phyloP scores from a whole-genome alignment of 2,113 vertebrate genomes.

The Odocoileus hemionus region DNA sequence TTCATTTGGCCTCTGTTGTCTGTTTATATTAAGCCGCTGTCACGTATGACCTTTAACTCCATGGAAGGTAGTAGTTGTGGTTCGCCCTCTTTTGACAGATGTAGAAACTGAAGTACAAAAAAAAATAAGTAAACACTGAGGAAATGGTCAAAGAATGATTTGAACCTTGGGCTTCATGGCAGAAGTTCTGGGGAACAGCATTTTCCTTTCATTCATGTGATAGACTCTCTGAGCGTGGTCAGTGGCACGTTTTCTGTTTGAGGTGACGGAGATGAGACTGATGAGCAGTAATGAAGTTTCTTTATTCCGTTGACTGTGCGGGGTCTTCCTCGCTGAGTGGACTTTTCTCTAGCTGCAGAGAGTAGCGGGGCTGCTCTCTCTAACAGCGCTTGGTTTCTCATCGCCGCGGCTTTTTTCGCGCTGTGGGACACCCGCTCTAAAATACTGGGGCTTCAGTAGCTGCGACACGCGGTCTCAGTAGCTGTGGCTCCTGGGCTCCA shows the following conservation, averaged over 20 bases:
- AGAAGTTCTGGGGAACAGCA: neutral
- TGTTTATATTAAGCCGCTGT: neutral
- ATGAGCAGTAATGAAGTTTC: too few relatives aligned
- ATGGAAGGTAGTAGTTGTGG: rapidly evolving
- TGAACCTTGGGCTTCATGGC: neutral
- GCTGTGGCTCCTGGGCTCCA: neutral
- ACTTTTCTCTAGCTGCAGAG: neutral
- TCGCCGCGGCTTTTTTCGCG: neutral
- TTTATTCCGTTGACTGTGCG: neutral
- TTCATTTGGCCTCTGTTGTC: neutral
- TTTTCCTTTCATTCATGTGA: neutral
- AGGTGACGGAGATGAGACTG: neutral
- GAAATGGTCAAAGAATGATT: neutral
- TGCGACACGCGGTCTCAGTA: rapidly evolving
- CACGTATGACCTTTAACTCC: neutral
- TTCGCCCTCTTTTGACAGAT: rapidly evolving
- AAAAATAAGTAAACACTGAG: neutral
- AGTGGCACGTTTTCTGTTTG: neutral
- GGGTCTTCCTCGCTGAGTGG: rapidly evolving
- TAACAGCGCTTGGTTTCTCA: rapidly evolving
- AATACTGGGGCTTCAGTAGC: neutral
- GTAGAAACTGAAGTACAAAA: neutral
- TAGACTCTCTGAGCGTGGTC: neutral
- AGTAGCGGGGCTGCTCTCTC: neutral
- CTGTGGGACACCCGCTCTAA: neutral